Percentiles rank a stretch among this genome's conserved stretches.
phyloP scores from a whole-genome alignment of 2,797 vertebrate species.

The Thunnus albacares region DNA sequence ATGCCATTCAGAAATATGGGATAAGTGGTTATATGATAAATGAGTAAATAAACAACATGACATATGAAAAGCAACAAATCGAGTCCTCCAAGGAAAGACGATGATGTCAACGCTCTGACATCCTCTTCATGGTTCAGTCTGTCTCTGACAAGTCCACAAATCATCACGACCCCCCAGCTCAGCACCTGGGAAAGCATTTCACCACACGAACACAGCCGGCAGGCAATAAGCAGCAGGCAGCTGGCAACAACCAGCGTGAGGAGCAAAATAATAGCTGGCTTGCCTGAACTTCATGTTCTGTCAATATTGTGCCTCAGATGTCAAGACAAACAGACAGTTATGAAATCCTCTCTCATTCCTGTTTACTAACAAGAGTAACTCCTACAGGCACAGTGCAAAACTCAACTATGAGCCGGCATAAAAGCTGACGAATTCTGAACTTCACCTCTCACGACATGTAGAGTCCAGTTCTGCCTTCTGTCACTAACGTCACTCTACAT shows the following conservation, averaged over 20 bases:
- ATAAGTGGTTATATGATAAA: conserved; percentile 18
- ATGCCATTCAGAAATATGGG: not conserved
- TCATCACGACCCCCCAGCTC: conserved; percentile 40
- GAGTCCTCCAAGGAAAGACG: not conserved
- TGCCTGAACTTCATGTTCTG: not conserved
- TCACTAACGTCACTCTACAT: not conserved
- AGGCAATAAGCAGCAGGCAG: conserved; percentile 32
- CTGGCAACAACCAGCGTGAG: conserved; percentile 15
- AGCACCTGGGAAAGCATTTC: conserved; percentile 69
- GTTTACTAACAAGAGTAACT: conserved; percentile 16
- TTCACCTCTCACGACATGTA: conserved; percentile 7
- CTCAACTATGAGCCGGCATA: conserved; percentile 24
- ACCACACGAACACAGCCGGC: conserved; percentile 33
- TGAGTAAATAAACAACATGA: conserved; percentile 32
- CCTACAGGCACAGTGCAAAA: not conserved
- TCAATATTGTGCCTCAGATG: conserved; percentile 6
- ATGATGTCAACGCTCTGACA: conserved; percentile 52
- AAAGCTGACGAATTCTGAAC: conserved; percentile 25
- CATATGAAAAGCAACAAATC: conserved; percentile 10
- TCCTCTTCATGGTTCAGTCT: conserved; percentile 37
- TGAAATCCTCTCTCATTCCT: conserved; percentile 24
- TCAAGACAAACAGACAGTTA: conserved; percentile 26
- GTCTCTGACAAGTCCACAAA: conserved; percentile 58
- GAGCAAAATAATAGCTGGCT: conserved; percentile 22
- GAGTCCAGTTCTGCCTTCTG: not conserved